A percentile compares a stretch with the other conserved stretches of the same genome.
Conservation (phyloP, 53 echinoderm and acorn worm species). For the Crossaster papposus region DNA sequence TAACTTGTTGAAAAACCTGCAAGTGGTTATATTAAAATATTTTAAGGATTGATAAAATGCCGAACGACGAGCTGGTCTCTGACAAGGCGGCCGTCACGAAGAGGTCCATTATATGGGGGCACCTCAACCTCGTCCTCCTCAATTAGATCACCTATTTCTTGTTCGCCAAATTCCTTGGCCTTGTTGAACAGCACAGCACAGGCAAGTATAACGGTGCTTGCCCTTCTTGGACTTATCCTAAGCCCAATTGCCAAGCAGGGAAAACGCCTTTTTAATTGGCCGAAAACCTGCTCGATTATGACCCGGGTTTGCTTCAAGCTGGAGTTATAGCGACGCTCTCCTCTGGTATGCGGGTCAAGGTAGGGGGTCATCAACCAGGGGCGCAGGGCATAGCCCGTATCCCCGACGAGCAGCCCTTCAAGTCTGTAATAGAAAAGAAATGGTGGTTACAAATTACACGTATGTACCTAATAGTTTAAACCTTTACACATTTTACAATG, state of each 20-base stretch:
- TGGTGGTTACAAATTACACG: too few relatives aligned
- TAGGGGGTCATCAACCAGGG: slow-evolving; percentile 55
- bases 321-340: slow-evolving; percentile 38
- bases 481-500: too few relatives aligned
- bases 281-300: neutral
- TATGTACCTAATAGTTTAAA: too few relatives aligned
- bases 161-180: too few relatives aligned
- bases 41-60: too few relatives aligned
- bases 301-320: neutral
- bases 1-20: neutral
- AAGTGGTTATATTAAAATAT: too few relatives aligned
- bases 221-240: neutral
- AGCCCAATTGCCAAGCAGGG: neutral
- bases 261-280: neutral
- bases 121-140: too few relatives aligned
- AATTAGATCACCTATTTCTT: too few relatives aligned
- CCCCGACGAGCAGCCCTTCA: slow-evolving; percentile 33
- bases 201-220: neutral
- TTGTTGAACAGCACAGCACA: neutral
- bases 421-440: slow-evolving; percentile 5
- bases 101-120: too few relatives aligned
- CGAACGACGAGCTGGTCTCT: too few relatives aligned
- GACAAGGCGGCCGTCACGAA: too few relatives aligned
- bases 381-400: slow-evolving; percentile 51
- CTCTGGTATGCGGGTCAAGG: slow-evolving; percentile 32